These are phyloP conservation scores for Aleiodes testaceus DNA, from an alignment of 2,888 invertebrate species.

Conservation along the genomic window DNA sequence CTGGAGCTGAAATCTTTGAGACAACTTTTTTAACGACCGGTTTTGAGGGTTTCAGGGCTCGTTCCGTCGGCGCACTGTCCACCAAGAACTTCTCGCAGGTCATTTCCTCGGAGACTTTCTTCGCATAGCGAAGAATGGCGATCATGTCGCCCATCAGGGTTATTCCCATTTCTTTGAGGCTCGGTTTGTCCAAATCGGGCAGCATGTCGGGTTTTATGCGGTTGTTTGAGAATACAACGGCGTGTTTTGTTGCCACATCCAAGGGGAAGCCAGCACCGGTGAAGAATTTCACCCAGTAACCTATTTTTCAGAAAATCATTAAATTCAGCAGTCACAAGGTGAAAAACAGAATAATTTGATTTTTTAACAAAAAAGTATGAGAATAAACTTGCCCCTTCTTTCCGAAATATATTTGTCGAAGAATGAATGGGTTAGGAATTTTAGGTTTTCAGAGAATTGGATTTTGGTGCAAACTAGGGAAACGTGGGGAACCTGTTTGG, in stretches of 20 bases:
- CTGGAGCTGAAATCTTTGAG: constrained; percentile 53
- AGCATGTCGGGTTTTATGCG: constrained; percentile 91
- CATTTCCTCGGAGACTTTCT: constrained; percentile 75
- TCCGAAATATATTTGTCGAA: not conserved
- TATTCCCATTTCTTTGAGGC: constrained; percentile 91
- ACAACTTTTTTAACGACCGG: constrained; percentile 57
- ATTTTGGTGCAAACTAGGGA: too few species aligned
- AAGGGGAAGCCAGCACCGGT: constrained; percentile 87
- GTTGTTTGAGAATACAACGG: constrained; percentile 89
- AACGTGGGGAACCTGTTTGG: too few species aligned
- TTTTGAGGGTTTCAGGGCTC: constrained; percentile 45
- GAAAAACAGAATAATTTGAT: too few species aligned
- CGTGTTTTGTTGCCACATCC: constrained; percentile 86
- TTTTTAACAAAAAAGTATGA: too few species aligned
- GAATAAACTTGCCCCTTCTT: not conserved
- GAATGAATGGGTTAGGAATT: too few species aligned
- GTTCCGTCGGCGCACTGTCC: constrained; percentile 49
- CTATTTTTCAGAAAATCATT: constrained; percentile 66
- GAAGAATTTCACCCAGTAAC: constrained; percentile 90
- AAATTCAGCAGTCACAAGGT: not conserved
- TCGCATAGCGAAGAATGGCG: constrained; percentile 79
- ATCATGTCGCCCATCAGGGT: constrained; percentile 80
- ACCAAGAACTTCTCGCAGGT: constrained; percentile 69
- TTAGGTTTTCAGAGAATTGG: too few species aligned
- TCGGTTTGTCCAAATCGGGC: constrained; percentile 89